Percentiles rank a stretch among this genome's conserved stretches.
Evolutionary conservation across 2,888 invertebrate species (phyloP).

Genomic region (Cephus nigrinus): DNA sequence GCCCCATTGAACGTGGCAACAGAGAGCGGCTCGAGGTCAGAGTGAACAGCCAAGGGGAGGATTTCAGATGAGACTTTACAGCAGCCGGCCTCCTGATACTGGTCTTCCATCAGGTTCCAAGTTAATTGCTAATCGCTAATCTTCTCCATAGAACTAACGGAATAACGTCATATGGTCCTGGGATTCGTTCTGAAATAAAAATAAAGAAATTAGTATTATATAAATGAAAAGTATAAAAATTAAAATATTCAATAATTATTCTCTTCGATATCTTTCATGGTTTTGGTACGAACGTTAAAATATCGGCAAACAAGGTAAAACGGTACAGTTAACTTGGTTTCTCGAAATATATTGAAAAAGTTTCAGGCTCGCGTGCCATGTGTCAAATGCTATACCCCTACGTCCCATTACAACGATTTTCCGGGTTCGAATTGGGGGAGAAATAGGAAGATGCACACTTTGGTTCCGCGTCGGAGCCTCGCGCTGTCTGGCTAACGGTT

Average conservation of each 20-base stretch:
- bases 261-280: neutral
- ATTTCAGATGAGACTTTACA: neutral
- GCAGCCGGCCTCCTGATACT: neutral
- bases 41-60: neutral
- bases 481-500: constrained; percentile 1
- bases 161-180: constrained; percentile 2
- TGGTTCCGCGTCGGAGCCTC: constrained; percentile 19
- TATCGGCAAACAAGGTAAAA: neutral
- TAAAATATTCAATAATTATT: neutral
- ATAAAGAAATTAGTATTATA: neutral
- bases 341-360: neutral
- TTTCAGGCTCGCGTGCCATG: constrained; percentile 47
- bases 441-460: constrained; percentile 36
- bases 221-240: neutral
- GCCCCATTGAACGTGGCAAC: neutral
- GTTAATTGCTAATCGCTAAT: constrained; percentile 53
- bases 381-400: constrained; percentile 44
- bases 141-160: constrained; percentile 11
- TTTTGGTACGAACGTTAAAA: neutral
- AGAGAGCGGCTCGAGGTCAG: neutral
- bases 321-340: neutral
- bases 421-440: constrained; percentile 38
- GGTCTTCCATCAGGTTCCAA: constrained; percentile 35
- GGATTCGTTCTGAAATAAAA: neutral
- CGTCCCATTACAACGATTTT: constrained; percentile 39